Evolutionary conservation across 2,113 vertebrate species (phyloP).

Genomic region (Erythrocercus mccallii): DNA sequence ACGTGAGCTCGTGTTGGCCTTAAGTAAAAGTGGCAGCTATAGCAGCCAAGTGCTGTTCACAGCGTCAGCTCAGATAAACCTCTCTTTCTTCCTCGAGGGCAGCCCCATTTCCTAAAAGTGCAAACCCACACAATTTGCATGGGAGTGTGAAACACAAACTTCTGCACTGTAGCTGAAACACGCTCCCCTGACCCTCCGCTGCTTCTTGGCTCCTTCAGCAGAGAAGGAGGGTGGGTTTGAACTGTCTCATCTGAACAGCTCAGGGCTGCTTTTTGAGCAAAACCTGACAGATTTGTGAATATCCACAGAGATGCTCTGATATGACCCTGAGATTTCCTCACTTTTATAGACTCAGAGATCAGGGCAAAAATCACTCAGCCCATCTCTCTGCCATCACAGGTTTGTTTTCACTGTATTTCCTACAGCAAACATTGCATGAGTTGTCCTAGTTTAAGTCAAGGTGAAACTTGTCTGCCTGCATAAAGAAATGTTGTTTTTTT

Average conservation of each 20-base stretch:
- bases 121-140: background rate
- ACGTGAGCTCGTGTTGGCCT: background rate
- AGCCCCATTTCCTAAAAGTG: slow-evolving; percentile 10
- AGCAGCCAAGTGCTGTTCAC: slow-evolving; percentile 27
- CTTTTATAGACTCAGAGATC: background rate
- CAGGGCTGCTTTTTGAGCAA: background rate
- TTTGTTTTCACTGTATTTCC: slow-evolving; percentile 1
- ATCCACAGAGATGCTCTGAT: background rate
- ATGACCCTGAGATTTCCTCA: slow-evolving; percentile 9
- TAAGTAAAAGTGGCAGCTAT: slow-evolving; percentile 44
- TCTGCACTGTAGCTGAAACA: background rate
- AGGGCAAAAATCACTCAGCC: background rate
- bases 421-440: background rate
- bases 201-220: background rate
- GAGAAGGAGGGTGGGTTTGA: background rate
- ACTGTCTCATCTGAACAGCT: background rate
- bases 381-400: background rate
- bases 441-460: slow-evolving; percentile 20
- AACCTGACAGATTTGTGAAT: slow-evolving; percentile 5
- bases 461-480: background rate
- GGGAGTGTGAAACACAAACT: background rate
- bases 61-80: slow-evolving; percentile 25
- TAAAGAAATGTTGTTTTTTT: background rate
- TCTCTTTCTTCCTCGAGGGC: background rate
- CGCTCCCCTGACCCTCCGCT: rapidly evolving